Conservation (phyloP, 2,113 vertebrate species). For the Crotalus helleri region DNA sequence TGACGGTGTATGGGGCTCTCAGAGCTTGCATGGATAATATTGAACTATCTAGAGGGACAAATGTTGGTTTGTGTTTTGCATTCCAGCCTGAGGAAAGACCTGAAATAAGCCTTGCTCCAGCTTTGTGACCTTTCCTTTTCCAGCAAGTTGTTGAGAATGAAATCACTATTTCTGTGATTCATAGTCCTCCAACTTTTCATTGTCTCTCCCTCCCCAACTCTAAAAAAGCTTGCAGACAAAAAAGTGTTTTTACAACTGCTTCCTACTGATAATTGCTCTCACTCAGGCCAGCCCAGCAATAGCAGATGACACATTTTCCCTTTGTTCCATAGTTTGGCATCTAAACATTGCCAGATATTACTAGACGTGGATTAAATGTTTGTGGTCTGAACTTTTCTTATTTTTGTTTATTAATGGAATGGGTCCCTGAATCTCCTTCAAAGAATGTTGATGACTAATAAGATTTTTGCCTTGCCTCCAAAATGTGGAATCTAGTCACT, state of each 20-base stretch:
- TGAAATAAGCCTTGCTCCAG: slow-evolving; percentile 38
- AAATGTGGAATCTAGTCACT: neutral
- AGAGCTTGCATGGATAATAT: slow-evolving; percentile 34
- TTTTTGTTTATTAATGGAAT: slow-evolving; percentile 17
- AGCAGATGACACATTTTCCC: slow-evolving; percentile 61
- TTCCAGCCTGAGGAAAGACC: slow-evolving; percentile 42
- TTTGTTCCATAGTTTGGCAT: slow-evolving; percentile 19
- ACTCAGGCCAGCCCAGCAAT: slow-evolving; percentile 46
- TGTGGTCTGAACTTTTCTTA: slow-evolving; percentile 45
- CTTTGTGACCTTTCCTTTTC: slow-evolving; percentile 48
- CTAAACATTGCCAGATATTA: slow-evolving; percentile 27
- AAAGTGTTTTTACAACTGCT: slow-evolving; percentile 64
- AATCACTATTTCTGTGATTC: slow-evolving; percentile 58
- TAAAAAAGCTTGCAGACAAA: slow-evolving; percentile 56
- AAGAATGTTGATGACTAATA: slow-evolving; percentile 5
- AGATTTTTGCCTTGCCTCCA: neutral
- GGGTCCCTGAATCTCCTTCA: slow-evolving; percentile 35
- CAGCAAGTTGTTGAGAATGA: slow-evolving; percentile 48
- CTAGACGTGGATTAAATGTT: slow-evolving; percentile 51
- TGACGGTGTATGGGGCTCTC: slow-evolving; percentile 9
- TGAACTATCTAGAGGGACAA: slow-evolving; percentile 48
- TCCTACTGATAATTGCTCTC: slow-evolving; percentile 61
- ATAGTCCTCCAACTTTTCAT: slow-evolving; percentile 40
- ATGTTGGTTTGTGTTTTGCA: slow-evolving; percentile 46
- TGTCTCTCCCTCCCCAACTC: slow-evolving; percentile 17